phyloP scores from a whole-genome alignment of 2,797 vertebrate genomes.

The Platalea minor region DNA sequence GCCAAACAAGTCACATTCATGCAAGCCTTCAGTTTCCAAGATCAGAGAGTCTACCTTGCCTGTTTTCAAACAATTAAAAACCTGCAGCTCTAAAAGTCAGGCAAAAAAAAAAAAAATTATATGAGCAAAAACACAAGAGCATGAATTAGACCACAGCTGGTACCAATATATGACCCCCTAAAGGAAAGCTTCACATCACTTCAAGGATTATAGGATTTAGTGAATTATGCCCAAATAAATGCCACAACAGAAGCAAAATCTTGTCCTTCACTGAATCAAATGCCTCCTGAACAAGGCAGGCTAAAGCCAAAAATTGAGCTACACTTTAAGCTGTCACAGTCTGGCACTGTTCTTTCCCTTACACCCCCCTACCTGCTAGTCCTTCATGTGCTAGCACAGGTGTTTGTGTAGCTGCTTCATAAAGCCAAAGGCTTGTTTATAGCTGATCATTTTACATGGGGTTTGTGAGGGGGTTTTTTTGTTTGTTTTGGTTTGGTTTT shows the following conservation, averaged over 20 bases:
- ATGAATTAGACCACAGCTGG: not conserved
- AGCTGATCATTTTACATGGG: not conserved
- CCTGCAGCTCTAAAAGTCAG: not conserved
- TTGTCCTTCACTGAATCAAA: not conserved
- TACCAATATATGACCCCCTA: not conserved
- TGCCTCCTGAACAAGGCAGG: not conserved
- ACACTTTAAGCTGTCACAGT: not conserved
- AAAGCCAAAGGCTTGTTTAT: not conserved
- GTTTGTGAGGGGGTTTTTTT: not conserved
- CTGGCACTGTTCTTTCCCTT: not conserved
- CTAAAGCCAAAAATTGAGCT: not conserved
- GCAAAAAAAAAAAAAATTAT: not conserved
- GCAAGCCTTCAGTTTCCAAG: not conserved
- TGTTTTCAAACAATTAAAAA: not conserved
- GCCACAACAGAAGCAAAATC: not conserved
- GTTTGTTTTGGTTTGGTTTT: not conserved
- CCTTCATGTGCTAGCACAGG: not conserved
- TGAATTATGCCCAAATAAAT: not conserved
- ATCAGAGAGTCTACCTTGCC: not conserved
- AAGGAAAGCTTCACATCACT: not conserved
- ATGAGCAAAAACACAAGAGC: not conserved
- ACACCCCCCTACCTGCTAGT: not conserved
- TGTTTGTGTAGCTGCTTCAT: not conserved
- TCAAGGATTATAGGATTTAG: not conserved
- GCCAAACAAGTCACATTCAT: not conserved